phyloP scores from a whole-genome alignment of 2,888 invertebrate genomes.

The Trachelus stipa region DNA sequence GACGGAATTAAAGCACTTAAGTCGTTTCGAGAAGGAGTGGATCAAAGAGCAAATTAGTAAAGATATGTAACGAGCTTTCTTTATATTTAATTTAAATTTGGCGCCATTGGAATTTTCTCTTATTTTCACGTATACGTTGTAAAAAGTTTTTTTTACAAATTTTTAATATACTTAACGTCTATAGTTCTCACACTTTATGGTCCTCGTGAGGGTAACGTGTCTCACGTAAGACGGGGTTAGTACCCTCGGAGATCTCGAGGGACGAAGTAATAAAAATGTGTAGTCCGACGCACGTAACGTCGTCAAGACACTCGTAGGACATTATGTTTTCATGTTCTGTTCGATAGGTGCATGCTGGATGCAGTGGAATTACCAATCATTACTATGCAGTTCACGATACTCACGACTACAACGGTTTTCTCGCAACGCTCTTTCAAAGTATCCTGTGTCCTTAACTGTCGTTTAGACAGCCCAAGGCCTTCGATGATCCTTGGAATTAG shows the following conservation, averaged over 20 bases:
- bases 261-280: neutral
- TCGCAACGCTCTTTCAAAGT: slow-evolving; percentile 21
- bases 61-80: neutral
- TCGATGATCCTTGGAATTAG: neutral
- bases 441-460: slow-evolving; percentile 26
- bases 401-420: slow-evolving; percentile 26
- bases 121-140: neutral
- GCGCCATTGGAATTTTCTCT: no score
- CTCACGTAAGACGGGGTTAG: slow-evolving; percentile 2
- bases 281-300: slow-evolving; percentile 6
- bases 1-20: neutral
- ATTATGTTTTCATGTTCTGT: slow-evolving; percentile 10
- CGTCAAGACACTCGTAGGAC: slow-evolving; percentile 7
- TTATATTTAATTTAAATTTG: neutral
- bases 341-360: slow-evolving; percentile 16
- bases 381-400: slow-evolving; percentile 36
- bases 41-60: neutral
- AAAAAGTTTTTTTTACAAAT: neutral
- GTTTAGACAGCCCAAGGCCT: neutral
- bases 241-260: neutral
- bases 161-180: neutral
- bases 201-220: neutral
- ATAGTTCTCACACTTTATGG: neutral
- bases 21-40: neutral
- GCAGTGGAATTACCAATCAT: slow-evolving; percentile 32